phyloP scores from a whole-genome alignment of 2,888 invertebrate species.

The Acronicta aceris region DNA sequence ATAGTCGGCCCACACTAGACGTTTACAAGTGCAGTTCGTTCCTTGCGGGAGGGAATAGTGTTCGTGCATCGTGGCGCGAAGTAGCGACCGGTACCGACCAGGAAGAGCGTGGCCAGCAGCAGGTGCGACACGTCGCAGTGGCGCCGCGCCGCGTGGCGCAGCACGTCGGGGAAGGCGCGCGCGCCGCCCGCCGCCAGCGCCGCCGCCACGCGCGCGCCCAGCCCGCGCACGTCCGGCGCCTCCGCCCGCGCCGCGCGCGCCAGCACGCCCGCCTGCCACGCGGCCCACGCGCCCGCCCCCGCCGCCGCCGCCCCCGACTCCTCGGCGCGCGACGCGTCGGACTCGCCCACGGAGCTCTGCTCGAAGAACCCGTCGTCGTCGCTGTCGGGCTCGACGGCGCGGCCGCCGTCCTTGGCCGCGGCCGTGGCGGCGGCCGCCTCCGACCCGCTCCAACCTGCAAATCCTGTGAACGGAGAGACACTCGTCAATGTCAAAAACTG shows the following conservation, averaged over 20 bases:
- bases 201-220: slow-evolving; percentile 54
- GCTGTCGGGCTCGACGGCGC: slow-evolving; percentile 57
- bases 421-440: slow-evolving; percentile 49
- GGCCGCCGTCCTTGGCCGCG: slow-evolving; percentile 25
- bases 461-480: slow-evolving; percentile 50
- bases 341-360: slow-evolving; percentile 73
- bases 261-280: slow-evolving; percentile 60
- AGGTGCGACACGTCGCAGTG: slow-evolving; percentile 46
- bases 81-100: slow-evolving; percentile 17
- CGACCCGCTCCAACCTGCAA: slow-evolving; percentile 63
- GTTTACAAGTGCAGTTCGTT: too few relatives aligned
- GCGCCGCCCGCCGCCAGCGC: slow-evolving; percentile 6
- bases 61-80: neutral
- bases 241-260: slow-evolving; percentile 51
- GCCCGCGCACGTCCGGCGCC: slow-evolving; percentile 60
- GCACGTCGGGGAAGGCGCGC: slow-evolving; percentile 25
- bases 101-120: slow-evolving; percentile 49
- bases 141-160: slow-evolving; percentile 22
- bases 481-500: neutral
- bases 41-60: too few relatives aligned
- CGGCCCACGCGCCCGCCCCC: slow-evolving; percentile 23
- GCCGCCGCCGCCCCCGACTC: slow-evolving; percentile 30
- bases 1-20: too few relatives aligned
- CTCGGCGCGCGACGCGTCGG: slow-evolving; percentile 60
- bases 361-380: slow-evolving; percentile 86